Evolutionary conservation across 1,140 invertebrate species (phyloP), one percentile per base, ranked within the genome.

Genomic region (Drosophila serrata): DNA sequence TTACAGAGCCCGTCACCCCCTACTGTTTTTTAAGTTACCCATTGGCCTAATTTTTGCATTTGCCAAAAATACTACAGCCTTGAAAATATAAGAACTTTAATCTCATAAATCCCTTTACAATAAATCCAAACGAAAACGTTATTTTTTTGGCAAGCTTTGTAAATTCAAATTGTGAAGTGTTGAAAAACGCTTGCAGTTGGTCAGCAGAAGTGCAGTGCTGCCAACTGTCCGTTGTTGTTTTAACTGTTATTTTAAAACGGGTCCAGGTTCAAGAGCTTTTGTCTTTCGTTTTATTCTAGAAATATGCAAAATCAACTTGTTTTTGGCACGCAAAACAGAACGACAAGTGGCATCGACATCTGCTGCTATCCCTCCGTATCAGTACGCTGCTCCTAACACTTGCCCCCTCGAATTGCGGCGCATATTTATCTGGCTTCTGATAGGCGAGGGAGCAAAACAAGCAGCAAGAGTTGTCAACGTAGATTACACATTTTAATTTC

Each of bases 401-500:
- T 60, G 24, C 48, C 35, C 48, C 53, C 29, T 24, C 17, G 31
- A 35, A 27, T 61, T 68, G 51, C 33, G 58, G 79, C 55, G 65
- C 60, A 69, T 64, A 63, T 68, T 72, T 57, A 64, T 61, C 75
- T 82, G 70, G 62, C 57, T 45, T 37, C 40, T 76, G 84, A 88
- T 88, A 79, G 39, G 42, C 22, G 40, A 37, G 31, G 48, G 51
- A 48, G 24, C 11, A 61, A 79, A 79, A 70, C 63, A 70, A 70
- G 37, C 40, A 57, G 19, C 58, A 56, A 72, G 43, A 70, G 43
- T 58, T 58, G 53, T 62, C 55, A 58, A 8, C 56, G 74, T 48
- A 76, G 65, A 84, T 85, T 85, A 65, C 72, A 73, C 56, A 69
- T 81, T 60, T 61, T 56, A 61, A 86, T 82, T 78, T 58, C 61